These are phyloP conservation scores for zebrafish (Danio rerio) DNA, from an alignment of 2,113 vertebrate genomes.

Conservation along the genomic window GRCz12tu NC_133191.1:3669001-3669500, in stretches of 20 bases:
- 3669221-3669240: slow-evolving; percentile 74
- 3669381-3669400: slow-evolving; percentile 60
- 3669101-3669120: slow-evolving; percentile 73
- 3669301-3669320: slow-evolving; percentile 31
- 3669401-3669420: slow-evolving; percentile 57
- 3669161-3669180: slow-evolving; percentile 79
- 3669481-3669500: slow-evolving; percentile 45
- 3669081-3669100: slow-evolving; percentile 45
- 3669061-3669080: slow-evolving; percentile 48
- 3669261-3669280: slow-evolving; percentile 67
- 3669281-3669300: slow-evolving; percentile 49
- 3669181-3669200: slow-evolving; percentile 66
- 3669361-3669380: slow-evolving; percentile 79
- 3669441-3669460: slow-evolving; percentile 43
- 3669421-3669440: slow-evolving; percentile 66
- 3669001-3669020: slow-evolving; percentile 35
- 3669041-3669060: slow-evolving; percentile 56
- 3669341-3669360: slow-evolving; percentile 50
- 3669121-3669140: slow-evolving; percentile 82
- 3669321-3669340: slow-evolving; percentile 34
- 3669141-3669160: slow-evolving; percentile 72
- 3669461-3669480: slow-evolving; percentile 55
- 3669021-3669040: slow-evolving; percentile 20
- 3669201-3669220: slow-evolving; percentile 73
- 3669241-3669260: slow-evolving; percentile 74